Conservation (phyloP, 2,113 vertebrate genomes). For the Prietella phreatophila region DNA sequence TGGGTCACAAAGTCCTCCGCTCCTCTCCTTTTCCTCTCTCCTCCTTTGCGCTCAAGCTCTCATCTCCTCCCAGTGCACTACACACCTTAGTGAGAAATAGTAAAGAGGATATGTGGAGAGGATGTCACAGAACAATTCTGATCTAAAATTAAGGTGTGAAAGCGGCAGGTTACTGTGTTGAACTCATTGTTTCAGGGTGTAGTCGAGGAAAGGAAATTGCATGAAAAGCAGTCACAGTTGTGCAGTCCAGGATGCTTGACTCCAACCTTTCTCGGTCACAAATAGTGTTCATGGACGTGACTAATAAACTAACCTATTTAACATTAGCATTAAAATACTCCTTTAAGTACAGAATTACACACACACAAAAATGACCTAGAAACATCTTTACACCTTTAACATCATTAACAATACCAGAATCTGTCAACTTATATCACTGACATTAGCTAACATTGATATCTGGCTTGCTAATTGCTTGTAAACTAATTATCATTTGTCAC, state of each 20-base stretch:
- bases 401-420: background rate
- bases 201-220: constrained; percentile 22
- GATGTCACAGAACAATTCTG: constrained; percentile 20
- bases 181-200: background rate
- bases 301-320: background rate
- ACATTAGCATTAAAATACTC: background rate
- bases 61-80: constrained; percentile 43
- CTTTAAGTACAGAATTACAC: background rate
- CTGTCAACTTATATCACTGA: background rate
- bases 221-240: background rate
- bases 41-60: background rate
- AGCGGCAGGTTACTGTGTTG: background rate
- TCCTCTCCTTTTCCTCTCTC: constrained; percentile 30
- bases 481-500: background rate
- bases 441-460: background rate
- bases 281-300: background rate
- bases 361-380: background rate
- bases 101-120: constrained; percentile 28
- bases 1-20: constrained; percentile 71
- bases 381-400: background rate
- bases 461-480: background rate
- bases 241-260: background rate
- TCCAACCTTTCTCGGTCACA: background rate
- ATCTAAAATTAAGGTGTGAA: constrained; percentile 34
- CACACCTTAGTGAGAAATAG: constrained; percentile 42